Evolutionary conservation across 1,140 invertebrate species (phyloP).

Genomic region (Drosophila setifemur): DNA sequence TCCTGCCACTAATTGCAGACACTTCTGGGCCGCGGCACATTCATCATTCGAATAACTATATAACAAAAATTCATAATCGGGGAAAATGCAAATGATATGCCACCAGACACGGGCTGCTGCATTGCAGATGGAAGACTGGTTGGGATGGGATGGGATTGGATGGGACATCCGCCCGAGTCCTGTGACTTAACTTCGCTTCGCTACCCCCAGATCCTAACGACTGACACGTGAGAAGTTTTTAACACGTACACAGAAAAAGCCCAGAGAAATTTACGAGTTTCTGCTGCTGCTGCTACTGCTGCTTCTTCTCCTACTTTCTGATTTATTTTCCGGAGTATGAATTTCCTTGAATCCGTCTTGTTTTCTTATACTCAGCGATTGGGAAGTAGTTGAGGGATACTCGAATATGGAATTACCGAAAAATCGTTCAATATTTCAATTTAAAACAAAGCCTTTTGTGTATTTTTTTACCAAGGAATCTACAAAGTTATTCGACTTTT

Average conservation of each 20-base stretch:
- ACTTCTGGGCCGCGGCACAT: constrained; percentile 29
- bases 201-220: constrained; percentile 51
- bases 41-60: constrained; percentile 38
- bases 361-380: constrained; percentile 14
- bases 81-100: constrained; percentile 62
- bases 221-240: constrained; percentile 68
- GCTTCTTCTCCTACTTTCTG: constrained; percentile 15
- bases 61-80: constrained; percentile 48
- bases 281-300: constrained; percentile 14
- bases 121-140: constrained; percentile 57
- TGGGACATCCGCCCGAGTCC: constrained; percentile 35
- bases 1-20: constrained; percentile 64
- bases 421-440: too few species aligned
- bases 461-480: too few species aligned
- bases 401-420: too few species aligned
- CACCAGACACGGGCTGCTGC: constrained; percentile 44
- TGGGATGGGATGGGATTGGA: too few species aligned
- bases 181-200: constrained; percentile 31
- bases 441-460: too few species aligned
- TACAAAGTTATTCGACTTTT: too few species aligned
- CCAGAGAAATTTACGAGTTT: constrained; percentile 43
- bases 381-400: too few species aligned
- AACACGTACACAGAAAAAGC: constrained; percentile 53
- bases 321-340: constrained; percentile 55
- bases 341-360: constrained; percentile 27